A percentile compares a stretch with the other conserved stretches of the same genome.
Conservation (phyloP, 1,140 invertebrate genomes). For the Aporrectodea caliginosa region DNA sequence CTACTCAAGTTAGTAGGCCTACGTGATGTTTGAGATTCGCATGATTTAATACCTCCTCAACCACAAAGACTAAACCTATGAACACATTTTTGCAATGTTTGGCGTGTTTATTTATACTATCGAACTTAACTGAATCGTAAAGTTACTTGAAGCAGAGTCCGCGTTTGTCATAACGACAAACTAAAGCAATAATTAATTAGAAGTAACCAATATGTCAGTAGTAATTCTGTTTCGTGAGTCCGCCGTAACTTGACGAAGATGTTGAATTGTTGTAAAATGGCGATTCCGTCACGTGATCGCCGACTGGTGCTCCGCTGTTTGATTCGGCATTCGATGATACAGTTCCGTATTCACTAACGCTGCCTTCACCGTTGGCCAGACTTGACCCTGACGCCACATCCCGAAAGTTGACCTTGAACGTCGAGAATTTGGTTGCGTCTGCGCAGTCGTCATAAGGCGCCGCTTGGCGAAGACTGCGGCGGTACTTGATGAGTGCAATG, state of each 20-base stretch:
- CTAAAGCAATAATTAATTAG: neutral
- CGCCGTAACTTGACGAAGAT: too few relatives aligned
- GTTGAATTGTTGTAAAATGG: too few relatives aligned
- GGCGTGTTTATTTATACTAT: too few relatives aligned
- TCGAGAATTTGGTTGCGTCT: neutral
- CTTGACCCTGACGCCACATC: too few relatives aligned
- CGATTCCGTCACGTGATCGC: neutral
- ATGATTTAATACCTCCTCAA: too few relatives aligned
- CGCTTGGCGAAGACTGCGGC: neutral
- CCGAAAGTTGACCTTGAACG: neutral
- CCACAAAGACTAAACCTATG: too few relatives aligned
- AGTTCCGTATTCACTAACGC: neutral
- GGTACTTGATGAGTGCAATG: slow-evolving; percentile 24
- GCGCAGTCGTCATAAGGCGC: neutral
- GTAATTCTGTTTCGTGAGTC: neutral
- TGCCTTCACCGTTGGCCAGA: neutral
- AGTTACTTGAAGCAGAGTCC: neutral
- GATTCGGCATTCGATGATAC: neutral
- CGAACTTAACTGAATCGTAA: neutral
- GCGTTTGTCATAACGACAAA: neutral
- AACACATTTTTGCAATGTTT: too few relatives aligned
- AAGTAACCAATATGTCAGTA: neutral
- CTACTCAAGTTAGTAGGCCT: too few relatives aligned
- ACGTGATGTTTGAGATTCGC: too few relatives aligned
- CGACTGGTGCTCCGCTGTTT: too few relatives aligned